Evolutionary conservation across 2,113 vertebrate species (phyloP), one percentile per base, ranked within the genome.

Genomic region (Syngnathus floridae): DNA sequence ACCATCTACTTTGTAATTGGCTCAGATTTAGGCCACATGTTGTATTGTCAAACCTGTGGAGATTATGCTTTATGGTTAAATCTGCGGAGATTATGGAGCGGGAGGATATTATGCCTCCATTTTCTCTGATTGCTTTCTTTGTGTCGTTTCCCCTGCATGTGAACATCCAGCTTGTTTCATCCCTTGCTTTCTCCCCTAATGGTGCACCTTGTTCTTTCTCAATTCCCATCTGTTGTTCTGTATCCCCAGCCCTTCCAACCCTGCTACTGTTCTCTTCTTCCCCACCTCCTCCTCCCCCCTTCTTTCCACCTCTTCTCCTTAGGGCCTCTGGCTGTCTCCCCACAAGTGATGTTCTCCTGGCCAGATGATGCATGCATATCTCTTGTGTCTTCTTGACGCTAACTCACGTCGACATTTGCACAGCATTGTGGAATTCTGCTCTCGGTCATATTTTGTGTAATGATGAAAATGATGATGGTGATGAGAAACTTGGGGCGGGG

Each of bases 281-380:
- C 52, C 61, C 10, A 22, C 35, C 45, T 55, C 51, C 48, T 4
- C 35, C 1, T 6, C 51, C 46, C 2, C 26, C 1, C 21, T 60
- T 59, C 67, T 51, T 43, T 51, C 31, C 8, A 31, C 66, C 19
- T 81, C 65, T 71, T 64, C 81, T 88, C 80, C 83, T 82, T 73
- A 37, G 82, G 83, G 87, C 85, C 82, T 77, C 86, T 87, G 87
- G 88, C 90, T 84, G 82, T 87, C 86, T 84, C 88, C 87, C 90
- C 88, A 90, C 87, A 84, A 90, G 88, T 89, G 84, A 87, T 89
- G 86, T 91, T 89, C 86, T 90, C 88, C 88, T 90, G 88, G 86
- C 88, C 88, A 89, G 88, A 88, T 87, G 88, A 91, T 89, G 86
- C 86, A 85, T 86, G 84, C 83, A 82, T 79, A 85, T 89, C 88